Evolutionary conservation across 1,140 invertebrate genomes (phyloP).

Genomic region (Zaprionus africanus): DNA sequence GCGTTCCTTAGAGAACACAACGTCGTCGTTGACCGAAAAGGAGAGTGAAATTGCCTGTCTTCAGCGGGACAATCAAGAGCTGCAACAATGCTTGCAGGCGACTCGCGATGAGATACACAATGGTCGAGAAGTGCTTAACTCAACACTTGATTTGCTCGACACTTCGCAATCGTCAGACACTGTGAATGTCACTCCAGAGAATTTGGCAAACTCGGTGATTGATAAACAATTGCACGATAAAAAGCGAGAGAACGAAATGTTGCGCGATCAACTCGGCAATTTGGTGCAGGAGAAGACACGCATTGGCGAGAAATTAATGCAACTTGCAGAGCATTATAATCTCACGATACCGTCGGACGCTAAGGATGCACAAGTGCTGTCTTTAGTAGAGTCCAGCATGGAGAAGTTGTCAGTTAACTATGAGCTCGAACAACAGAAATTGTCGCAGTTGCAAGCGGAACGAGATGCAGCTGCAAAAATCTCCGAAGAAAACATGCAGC

Average conservation of each 20-base stretch:
- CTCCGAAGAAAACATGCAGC: neutral
- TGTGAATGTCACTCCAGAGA: slow-evolving; percentile 64
- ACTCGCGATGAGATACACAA: slow-evolving; percentile 57
- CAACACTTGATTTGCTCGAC: slow-evolving; percentile 64
- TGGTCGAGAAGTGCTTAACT: slow-evolving; percentile 55
- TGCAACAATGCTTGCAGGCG: slow-evolving; percentile 67
- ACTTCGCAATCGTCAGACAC: slow-evolving; percentile 49
- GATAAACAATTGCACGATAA: slow-evolving; percentile 79
- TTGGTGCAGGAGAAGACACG: slow-evolving; percentile 14
- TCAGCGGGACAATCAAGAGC: slow-evolving; percentile 59
- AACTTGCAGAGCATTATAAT: slow-evolving; percentile 35
- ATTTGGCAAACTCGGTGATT: slow-evolving; percentile 68
- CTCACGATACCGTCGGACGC: neutral
- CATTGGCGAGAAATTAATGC: slow-evolving; percentile 27
- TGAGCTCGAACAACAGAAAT: slow-evolving; percentile 4
- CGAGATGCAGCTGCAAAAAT: neutral
- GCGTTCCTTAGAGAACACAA: slow-evolving; percentile 20
- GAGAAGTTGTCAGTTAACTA: neutral
- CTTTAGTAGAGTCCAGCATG: neutral
- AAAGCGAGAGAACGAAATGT: slow-evolving; percentile 66
- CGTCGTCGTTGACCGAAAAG: slow-evolving; percentile 23
- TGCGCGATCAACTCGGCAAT: slow-evolving; percentile 46
- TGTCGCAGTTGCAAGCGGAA: slow-evolving; percentile 15
- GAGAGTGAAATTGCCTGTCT: slow-evolving; percentile 35
- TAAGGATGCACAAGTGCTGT: slow-evolving; percentile 1